Percentiles rank a stretch among this genome's conserved stretches.
These are phyloP conservation scores for Amazona guildingii DNA, from an alignment of 2,113 vertebrate species.

Conservation along the genomic window DNA sequence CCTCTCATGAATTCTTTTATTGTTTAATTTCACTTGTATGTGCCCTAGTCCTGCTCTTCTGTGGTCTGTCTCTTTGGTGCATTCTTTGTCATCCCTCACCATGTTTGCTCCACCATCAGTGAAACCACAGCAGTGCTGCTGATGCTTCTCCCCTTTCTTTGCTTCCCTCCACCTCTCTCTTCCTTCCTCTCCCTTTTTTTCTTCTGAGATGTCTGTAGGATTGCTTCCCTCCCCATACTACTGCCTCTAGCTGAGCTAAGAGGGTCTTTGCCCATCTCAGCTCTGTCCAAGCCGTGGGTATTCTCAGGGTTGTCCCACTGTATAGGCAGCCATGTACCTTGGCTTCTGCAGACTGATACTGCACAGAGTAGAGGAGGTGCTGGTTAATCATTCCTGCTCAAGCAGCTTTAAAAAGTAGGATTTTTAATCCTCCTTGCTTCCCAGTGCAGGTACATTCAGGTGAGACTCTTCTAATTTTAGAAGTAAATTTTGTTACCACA, in stretches of 20 bases:
- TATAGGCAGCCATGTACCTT: not conserved
- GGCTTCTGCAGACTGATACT: not conserved
- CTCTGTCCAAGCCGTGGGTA: fast-evolving
- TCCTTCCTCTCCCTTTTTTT: not conserved
- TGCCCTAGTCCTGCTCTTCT: not conserved
- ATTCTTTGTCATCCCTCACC: not conserved
- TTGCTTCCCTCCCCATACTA: not conserved
- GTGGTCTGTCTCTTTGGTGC: not conserved
- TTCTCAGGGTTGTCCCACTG: not conserved
- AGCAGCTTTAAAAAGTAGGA: not conserved
- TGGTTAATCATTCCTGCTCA: not conserved
- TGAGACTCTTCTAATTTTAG: not conserved
- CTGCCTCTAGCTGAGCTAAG: not conserved
- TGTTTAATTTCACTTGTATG: not conserved
- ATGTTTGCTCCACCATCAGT: fast-evolving
- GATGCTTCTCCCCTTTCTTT: fast-evolving
- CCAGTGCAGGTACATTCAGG: not conserved
- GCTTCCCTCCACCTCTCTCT: not conserved
- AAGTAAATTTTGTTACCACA: not conserved
- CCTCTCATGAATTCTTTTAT: not conserved
- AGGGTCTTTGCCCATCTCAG: not conserved
- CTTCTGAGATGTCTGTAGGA: not conserved
- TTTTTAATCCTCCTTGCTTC: not conserved
- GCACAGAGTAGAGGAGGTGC: not conserved
- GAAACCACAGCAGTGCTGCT: not conserved